Evolutionary conservation across 2,888 invertebrate species (phyloP).

Genomic region (Sipha maydis): DNA sequence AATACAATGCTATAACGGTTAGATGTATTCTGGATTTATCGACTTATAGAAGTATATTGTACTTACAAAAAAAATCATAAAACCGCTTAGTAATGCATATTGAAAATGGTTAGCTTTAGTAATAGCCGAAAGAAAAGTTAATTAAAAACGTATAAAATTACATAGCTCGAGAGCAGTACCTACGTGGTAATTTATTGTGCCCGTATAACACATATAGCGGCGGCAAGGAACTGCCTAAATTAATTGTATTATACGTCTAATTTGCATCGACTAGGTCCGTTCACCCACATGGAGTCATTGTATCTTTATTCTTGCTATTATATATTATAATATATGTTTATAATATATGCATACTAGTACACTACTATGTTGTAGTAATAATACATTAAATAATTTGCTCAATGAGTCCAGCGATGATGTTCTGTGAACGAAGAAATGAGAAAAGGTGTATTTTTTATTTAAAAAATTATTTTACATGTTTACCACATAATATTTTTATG

Average conservation of each 20-base stretch:
- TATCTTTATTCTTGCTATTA: constrained; percentile 7
- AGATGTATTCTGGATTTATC: not conserved
- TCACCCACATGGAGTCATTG: constrained; percentile 47
- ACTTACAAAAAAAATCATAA: not conserved
- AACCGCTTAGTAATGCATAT: not conserved
- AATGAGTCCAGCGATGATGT: constrained; percentile 4
- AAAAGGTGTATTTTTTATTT: constrained; percentile 21
- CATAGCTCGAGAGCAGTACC: not conserved
- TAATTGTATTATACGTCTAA: constrained; percentile 49
- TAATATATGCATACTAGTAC: not conserved
- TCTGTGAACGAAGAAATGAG: not conserved
- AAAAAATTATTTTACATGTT: constrained; percentile 20
- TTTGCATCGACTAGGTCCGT: constrained; percentile 50
- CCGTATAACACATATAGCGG: not conserved
- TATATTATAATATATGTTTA: constrained; percentile 10
- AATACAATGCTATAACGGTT: constrained; percentile 21
- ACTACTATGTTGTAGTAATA: constrained; percentile 22
- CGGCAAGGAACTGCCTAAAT: constrained; percentile 32
- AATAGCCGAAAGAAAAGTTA: constrained; percentile 23
- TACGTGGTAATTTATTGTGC: constrained; percentile 27
- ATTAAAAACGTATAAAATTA: constrained; percentile 35
- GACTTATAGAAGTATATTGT: not conserved
- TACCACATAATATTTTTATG: not conserved
- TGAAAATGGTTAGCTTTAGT: not conserved
- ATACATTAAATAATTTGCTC: constrained; percentile 36